Evolutionary conservation across 2,888 invertebrate species (phyloP).

Genomic region (Macrophya annulata): DNA sequence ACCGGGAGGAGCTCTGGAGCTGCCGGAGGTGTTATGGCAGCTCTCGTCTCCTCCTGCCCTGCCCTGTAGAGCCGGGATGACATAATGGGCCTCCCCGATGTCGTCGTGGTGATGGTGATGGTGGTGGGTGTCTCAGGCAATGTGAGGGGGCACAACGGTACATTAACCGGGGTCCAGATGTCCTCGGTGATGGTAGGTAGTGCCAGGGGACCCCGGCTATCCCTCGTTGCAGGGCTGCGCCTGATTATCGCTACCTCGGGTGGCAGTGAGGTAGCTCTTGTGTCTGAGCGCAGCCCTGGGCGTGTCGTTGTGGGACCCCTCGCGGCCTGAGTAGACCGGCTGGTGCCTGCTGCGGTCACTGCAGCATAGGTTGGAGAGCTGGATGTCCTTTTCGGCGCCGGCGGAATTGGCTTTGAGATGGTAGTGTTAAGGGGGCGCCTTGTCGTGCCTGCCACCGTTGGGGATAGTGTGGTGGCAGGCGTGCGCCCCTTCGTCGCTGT

Average conservation of each 20-base stretch:
- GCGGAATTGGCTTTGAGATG: background rate
- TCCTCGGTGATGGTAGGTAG: slow-evolving; percentile 5
- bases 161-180: background rate
- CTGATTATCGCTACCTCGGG: background rate
- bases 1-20: background rate
- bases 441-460: background rate
- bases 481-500: background rate
- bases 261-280: slow-evolving; percentile 7
- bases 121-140: background rate
- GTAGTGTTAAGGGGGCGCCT: background rate
- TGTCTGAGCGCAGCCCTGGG: background rate
- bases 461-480: background rate
- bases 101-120: background rate
- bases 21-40: background rate
- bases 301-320: background rate
- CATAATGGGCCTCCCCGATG: background rate
- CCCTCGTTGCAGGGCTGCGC: background rate
- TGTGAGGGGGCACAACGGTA: background rate
- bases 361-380: background rate
- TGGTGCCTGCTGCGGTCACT: background rate
- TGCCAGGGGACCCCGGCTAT: background rate
- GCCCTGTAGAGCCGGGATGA: background rate
- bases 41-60: background rate
- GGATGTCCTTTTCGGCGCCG: background rate
- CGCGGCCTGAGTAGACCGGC: background rate